Conservation (phyloP, 2,888 invertebrate genomes). For the Ceratothoa steindachneri region DNA sequence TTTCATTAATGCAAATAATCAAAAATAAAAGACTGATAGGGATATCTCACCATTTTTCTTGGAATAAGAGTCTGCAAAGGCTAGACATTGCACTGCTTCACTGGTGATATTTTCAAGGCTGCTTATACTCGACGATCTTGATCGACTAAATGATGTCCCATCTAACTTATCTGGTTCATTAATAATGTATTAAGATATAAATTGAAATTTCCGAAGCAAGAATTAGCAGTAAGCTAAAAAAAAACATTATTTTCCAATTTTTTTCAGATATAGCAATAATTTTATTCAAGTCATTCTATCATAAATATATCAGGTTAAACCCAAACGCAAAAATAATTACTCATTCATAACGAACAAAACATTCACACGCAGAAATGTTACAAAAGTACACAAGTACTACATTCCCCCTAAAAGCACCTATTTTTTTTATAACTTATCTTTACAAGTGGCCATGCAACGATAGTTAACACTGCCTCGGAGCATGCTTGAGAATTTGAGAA, state of each 20-base stretch:
- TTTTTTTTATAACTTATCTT: not conserved
- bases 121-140: slow-evolving; percentile 94
- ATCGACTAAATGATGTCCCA: slow-evolving; percentile 84
- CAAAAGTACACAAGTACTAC: no score
- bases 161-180: slow-evolving; percentile 78
- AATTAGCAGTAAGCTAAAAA: no score
- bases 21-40: not conserved
- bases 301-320: no score
- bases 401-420: no score
- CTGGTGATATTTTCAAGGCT: slow-evolving; percentile 94
- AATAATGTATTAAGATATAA: not conserved
- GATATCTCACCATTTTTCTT: slow-evolving; percentile 76
- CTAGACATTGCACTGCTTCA: slow-evolving; percentile 92
- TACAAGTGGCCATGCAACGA: not conserved
- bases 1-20: no score
- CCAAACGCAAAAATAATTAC: no score
- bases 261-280: no score
- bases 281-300: no score
- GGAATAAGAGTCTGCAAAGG: slow-evolving; percentile 91
- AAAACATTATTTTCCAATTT: no score
- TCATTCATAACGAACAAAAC: no score
- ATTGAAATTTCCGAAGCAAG: no score
- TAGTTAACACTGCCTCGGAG: not conserved
- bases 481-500: not conserved
- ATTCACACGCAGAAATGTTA: no score